These are phyloP conservation scores for Gobio occitaniae DNA, from an alignment of 2,797 vertebrate genomes.

Conservation along the genomic window DNA sequence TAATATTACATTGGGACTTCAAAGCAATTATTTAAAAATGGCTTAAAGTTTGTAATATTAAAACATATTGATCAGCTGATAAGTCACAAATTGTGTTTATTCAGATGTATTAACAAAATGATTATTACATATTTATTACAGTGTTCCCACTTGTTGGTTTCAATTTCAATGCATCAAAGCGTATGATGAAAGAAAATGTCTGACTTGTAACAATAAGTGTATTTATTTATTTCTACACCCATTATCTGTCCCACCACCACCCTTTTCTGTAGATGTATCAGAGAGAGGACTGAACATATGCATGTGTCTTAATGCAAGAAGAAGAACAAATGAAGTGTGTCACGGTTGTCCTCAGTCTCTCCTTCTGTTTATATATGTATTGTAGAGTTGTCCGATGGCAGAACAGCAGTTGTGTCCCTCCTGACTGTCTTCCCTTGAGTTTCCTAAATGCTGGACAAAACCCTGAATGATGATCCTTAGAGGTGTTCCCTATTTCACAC, in stretches of 20 bases:
- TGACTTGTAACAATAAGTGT: neutral
- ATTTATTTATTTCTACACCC: neutral
- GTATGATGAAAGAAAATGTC: neutral
- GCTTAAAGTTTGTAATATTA: neutral
- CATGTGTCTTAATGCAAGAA: neutral
- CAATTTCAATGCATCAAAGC: neutral
- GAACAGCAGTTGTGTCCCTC: neutral
- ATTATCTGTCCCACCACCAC: neutral
- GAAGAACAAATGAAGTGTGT: neutral
- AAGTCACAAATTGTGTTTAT: neutral
- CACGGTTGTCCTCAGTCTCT: neutral
- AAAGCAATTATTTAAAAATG: neutral
- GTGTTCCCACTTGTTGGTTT: neutral
- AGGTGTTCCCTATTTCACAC: conserved; percentile 24
- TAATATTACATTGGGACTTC: neutral
- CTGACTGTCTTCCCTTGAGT: neutral
- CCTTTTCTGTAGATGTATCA: too few species aligned
- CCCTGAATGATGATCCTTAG: neutral
- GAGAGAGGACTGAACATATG: too few species aligned
- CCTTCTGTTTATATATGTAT: neutral
- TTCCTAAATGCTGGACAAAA: neutral
- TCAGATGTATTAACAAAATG: neutral
- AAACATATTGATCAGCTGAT: neutral
- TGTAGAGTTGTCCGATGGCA: too few species aligned
- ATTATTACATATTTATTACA: neutral